Base-by-base conservation (phyloP, 2,888 invertebrate species). In the Drosophila incognita region DNA sequence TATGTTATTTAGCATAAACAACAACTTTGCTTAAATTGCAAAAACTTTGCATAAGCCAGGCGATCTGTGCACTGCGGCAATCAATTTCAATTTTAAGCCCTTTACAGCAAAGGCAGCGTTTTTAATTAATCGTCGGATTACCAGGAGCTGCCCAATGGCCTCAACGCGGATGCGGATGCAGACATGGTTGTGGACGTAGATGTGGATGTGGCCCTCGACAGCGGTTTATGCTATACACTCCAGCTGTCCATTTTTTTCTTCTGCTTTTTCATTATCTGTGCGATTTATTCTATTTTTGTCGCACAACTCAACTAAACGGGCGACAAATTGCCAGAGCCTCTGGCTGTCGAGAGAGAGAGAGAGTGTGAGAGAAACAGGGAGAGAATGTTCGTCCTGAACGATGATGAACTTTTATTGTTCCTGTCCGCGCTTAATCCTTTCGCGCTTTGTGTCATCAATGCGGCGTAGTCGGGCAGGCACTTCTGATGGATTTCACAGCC, bases 121-220 rank as follows among this genome's bases (percentile, higher is more conserved):
- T 91, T 91, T 91, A 91, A 91, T 91, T 91, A 91, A 91, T 91
- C 92, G 92, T 76, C 83, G 87, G 87, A 91, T 90, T 88, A 88
- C 87, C 82, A 87, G 76, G 62, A 72, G 74, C 74, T 74, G 82
- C 70, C 74, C 80, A 63, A 27, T 53, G 49, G 49, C 65, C 58
- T 42, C 52, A 51, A 42, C 27, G 42, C 7, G 52, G 10, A 29
- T 33, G 21, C 40, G 64, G 80, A 69, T 69, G 63, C 72, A 59
- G 63, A 56, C 52, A 61, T 65, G 66, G 56, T 18, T 42, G 58
- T 60, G 40, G 70, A 24, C 49, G 68, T 68, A 69, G 58, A 27
- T 56, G 68, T 68, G 74, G 54, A 29, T 49, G 58, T 60, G 48
- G 74, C 74, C 49, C 78, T 57, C 59, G 62, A 62, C 73, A 73